Base-by-base conservation (phyloP, 2,888 invertebrate genomes). In the Erebia palarica region DNA sequence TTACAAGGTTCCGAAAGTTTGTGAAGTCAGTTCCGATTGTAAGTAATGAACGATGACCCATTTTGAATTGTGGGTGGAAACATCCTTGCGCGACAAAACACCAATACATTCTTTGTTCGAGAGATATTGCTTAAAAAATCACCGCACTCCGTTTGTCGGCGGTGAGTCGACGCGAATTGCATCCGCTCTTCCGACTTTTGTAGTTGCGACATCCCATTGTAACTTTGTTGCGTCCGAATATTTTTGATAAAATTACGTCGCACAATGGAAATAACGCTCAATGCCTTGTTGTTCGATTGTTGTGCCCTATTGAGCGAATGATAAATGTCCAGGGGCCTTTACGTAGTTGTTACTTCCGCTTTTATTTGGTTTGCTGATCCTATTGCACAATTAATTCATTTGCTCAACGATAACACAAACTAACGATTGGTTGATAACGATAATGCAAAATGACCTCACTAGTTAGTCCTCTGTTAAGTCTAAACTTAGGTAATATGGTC, bases 161-260 rank as follows among this genome's bases (percentile, higher is more conserved):
- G 82, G 82, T 85, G 83, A 87, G 84, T 85, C 90, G 92, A 84
- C 86, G 88, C 92, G 92, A 92, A 93, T 92, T 81, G 88, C 88
- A 92, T 93, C 92, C 93, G 93, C 87, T 92, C 88, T 91, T 91
- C 92, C 92, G 92, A 92, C 92, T 89, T 90, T 91, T 91, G 91
- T 91, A 90, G 90, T 87, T 81, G 79, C 77, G 77, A 75, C 77
- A 77, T 81, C 75, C 87, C 73, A 90, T 92, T 92, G 90, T 91
- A 78, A 82, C 73, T 89, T 92, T 91, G 89, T 90, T 78, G 81
- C 79, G 84, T 87, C 86, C 87, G 86, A 63, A 91, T 91, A 89
- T 92, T 91, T 91, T 93, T 93, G 91, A 92, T 93, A 86, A 92
- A 90, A 92, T 92, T 92, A 93, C 90, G 85, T 87, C 85, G 87